phyloP scores from a whole-genome alignment of 2,113 vertebrate species.

The Pleuronectes platessa region DNA sequence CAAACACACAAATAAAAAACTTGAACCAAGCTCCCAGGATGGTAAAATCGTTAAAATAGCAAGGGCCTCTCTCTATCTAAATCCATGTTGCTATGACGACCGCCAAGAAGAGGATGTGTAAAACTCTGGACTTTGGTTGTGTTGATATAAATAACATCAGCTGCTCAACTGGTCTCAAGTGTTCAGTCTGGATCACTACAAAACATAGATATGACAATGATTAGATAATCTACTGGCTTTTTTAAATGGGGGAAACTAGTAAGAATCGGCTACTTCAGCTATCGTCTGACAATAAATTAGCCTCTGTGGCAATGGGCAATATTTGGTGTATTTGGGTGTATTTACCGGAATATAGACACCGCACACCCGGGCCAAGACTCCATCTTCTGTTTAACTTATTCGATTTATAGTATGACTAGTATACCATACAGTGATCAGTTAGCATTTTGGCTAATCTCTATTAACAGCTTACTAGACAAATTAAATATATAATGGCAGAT shows the following conservation, averaged over 20 bases:
- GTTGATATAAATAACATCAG: slow-evolving; percentile 2
- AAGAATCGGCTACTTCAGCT: neutral
- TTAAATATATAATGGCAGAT: too few relatives aligned
- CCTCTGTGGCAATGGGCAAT: too few relatives aligned
- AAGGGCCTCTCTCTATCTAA: slow-evolving; percentile 30
- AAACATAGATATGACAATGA: slow-evolving; percentile 34
- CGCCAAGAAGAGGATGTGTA: slow-evolving; percentile 48
- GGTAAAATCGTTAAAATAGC: slow-evolving; percentile 61
- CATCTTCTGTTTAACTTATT: too few relatives aligned
- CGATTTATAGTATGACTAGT: too few relatives aligned
- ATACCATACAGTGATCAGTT: too few relatives aligned
- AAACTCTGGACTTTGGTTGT: slow-evolving; percentile 21
- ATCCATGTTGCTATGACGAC: slow-evolving; percentile 70
- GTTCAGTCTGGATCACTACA: neutral
- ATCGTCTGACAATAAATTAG: neutral
- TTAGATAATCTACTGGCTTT: slow-evolving; percentile 45
- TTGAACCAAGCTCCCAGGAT: slow-evolving; percentile 15
- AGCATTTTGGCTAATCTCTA: too few relatives aligned
- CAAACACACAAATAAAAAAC: neutral
- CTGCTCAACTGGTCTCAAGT: slow-evolving; percentile 13
- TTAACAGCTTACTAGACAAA: too few relatives aligned
- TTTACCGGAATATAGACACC: too few relatives aligned
- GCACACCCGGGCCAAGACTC: too few relatives aligned
- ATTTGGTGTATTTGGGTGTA: too few relatives aligned
- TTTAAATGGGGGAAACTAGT: slow-evolving; percentile 19